These are phyloP conservation scores for Theristicus caerulescens DNA, from an alignment of 2,113 vertebrate species.

Conservation along the genomic window DNA sequence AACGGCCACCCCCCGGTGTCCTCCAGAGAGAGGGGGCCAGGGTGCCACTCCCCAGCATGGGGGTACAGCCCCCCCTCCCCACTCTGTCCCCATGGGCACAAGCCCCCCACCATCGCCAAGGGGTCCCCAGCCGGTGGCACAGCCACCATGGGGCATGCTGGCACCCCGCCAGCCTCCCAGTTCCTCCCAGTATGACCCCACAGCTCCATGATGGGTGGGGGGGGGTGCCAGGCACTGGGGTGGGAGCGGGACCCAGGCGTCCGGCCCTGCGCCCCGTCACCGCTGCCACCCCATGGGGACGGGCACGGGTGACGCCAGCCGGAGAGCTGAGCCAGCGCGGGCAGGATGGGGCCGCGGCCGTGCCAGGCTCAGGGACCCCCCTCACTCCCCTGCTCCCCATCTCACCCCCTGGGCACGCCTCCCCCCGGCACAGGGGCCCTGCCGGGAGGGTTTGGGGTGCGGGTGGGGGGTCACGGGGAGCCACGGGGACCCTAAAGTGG, in stretches of 20 bases:
- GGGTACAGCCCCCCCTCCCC: too few species aligned
- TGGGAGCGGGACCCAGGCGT: not conserved
- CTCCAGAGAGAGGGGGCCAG: not conserved
- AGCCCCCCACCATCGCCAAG: not conserved
- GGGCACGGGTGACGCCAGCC: not conserved
- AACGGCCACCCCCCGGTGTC: not conserved
- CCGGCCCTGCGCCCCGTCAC: not conserved
- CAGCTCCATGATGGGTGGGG: not conserved
- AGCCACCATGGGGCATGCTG: accelerated
- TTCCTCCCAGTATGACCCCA: not conserved
- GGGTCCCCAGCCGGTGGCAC: not conserved
- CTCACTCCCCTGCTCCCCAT: not conserved
- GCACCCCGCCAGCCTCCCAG: not conserved
- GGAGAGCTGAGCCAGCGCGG: not conserved
- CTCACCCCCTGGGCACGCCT: not conserved
- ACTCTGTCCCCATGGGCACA: not conserved
- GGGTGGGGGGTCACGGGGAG: not conserved
- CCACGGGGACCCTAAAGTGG: not conserved
- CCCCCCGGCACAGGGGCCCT: not conserved
- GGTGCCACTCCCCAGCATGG: not conserved
- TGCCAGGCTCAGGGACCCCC: constrained; percentile 84
- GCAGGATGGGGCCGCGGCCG: constrained; percentile 63
- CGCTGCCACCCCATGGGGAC: not conserved
- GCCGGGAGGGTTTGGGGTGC: not conserved
- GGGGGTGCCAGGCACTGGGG: not conserved